Percentiles rank a stretch among this genome's conserved stretches.
Conservation (phyloP, 2,797 vertebrate genomes). For the Pipistrellus nathusii region DNA sequence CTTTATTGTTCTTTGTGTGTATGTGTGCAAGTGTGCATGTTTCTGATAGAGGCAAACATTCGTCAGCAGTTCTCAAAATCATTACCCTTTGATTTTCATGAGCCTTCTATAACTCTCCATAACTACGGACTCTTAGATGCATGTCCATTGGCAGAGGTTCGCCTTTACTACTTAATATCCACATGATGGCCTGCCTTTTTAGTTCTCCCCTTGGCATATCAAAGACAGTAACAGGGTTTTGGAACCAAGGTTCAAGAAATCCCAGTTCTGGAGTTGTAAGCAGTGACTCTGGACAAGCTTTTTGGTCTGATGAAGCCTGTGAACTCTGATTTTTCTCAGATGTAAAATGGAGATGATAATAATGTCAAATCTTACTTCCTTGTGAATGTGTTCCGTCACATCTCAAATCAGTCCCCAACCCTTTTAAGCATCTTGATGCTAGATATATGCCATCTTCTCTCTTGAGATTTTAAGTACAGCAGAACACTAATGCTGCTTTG, state of each 20-base stretch:
- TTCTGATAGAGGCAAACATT: background rate
- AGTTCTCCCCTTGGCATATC: background rate
- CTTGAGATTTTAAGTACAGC: slow-evolving; percentile 37
- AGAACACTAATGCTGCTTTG: background rate
- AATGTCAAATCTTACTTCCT: background rate
- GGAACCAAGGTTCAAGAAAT: background rate
- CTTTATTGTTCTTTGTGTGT: background rate
- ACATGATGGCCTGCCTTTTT: background rate
- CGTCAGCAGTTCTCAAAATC: background rate
- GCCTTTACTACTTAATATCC: background rate
- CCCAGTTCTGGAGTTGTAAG: background rate
- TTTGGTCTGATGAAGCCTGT: background rate
- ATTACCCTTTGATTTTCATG: background rate
- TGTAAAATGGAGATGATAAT: background rate
- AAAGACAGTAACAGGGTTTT: background rate
- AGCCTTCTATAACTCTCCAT: background rate
- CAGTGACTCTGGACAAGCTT: background rate
- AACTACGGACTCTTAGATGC: background rate
- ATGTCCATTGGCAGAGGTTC: background rate
- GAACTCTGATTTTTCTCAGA: background rate
- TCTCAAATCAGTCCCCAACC: background rate
- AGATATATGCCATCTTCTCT: background rate
- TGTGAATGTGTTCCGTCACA: background rate
- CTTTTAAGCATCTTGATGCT: background rate
- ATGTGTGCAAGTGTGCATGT: background rate